Conservation (phyloP, 2,113 vertebrate genomes). For the Pterocles burchelli region DNA sequence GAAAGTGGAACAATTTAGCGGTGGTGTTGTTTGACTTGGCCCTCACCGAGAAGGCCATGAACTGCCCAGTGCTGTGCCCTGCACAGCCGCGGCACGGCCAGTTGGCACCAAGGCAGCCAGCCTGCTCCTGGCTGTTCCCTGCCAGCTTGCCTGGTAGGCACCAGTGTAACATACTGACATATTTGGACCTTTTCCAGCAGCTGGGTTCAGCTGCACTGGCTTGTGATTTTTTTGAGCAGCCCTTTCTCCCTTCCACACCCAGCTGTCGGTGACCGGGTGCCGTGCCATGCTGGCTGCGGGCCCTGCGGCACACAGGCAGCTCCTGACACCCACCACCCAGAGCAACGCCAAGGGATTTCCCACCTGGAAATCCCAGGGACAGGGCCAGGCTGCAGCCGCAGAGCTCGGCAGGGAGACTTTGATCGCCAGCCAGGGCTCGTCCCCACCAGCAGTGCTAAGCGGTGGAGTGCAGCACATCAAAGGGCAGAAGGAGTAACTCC, state of each 20-base stretch:
- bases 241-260: background rate
- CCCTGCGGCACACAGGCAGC: background rate
- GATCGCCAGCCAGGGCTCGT: background rate
- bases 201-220: background rate
- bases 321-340: background rate
- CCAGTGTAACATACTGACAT: background rate
- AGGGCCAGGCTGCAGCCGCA: background rate
- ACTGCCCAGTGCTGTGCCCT: accelerated
- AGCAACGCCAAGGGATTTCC: background rate
- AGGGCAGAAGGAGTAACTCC: background rate
- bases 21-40: background rate
- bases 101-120: background rate
- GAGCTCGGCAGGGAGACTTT: background rate
- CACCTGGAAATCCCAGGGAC: background rate
- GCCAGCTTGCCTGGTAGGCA: background rate
- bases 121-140: background rate
- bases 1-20: background rate
- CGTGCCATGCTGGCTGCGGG: background rate
- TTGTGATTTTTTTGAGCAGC: background rate
- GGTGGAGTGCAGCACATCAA: constrained; percentile 4
- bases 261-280: background rate
- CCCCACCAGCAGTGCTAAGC: background rate
- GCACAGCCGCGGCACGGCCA: background rate
- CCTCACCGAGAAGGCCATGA: accelerated
- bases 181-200: background rate